Evolutionary conservation across 2,113 vertebrate species (phyloP).

Genomic region (Callipepla californica): DNA sequence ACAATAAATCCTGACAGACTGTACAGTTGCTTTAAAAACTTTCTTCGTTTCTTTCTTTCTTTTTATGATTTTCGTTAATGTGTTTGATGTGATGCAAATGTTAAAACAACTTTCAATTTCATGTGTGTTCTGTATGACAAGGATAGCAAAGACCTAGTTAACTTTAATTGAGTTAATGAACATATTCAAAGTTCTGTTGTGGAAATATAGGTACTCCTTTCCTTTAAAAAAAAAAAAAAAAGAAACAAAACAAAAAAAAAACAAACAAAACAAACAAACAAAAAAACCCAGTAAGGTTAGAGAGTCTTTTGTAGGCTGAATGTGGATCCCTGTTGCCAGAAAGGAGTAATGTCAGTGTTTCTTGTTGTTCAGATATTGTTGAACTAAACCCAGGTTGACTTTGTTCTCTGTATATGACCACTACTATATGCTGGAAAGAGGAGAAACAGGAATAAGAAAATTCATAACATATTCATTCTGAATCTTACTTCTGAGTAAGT

Average conservation of each 20-base stretch:
- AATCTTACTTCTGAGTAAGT: neutral
- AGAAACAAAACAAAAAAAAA: neutral
- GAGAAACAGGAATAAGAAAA: neutral
- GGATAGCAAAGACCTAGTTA: neutral
- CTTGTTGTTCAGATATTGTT: neutral
- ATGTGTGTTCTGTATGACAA: neutral
- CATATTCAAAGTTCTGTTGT: neutral
- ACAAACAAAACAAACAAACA: neutral
- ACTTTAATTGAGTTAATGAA: constrained; percentile 15
- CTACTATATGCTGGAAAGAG: neutral
- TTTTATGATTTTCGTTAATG: neutral
- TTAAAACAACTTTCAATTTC: neutral
- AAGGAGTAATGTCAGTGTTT: neutral
- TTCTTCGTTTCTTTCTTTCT: neutral
- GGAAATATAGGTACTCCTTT: neutral
- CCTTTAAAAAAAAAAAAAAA: neutral
- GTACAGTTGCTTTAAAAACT: no score
- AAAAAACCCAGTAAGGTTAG: neutral
- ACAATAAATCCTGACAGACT: no score
- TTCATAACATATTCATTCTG: neutral
- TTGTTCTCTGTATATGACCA: neutral
- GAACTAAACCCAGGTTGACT: neutral
- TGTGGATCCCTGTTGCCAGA: neutral
- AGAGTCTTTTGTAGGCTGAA: neutral
- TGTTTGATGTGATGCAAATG: neutral